Evolutionary conservation across 2,113 vertebrate genomes (phyloP).

Genomic region (Ardeotis arabs): DNA sequence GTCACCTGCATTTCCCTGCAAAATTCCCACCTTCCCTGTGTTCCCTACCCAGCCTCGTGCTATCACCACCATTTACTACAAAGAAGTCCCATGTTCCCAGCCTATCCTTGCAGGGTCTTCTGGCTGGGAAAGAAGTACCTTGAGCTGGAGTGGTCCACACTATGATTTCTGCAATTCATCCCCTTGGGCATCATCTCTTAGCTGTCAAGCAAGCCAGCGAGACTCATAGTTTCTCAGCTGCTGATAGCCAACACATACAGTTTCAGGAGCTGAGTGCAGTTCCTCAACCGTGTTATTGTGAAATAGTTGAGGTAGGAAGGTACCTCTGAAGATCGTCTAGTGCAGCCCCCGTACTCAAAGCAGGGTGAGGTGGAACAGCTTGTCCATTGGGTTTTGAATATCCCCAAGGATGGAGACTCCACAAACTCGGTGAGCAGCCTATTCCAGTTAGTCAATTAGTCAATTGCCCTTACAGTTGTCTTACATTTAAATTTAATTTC

Average conservation of each 20-base stretch:
- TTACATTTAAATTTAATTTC: background rate
- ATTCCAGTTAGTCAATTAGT: background rate
- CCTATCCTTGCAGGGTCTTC: background rate
- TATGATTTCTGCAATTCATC: background rate
- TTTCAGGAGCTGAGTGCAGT: background rate
- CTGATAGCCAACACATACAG: background rate
- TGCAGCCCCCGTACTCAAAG: background rate
- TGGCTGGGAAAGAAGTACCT: background rate
- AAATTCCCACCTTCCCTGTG: background rate
- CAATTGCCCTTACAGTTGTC: background rate
- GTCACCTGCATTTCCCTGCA: background rate
- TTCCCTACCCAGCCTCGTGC: background rate
- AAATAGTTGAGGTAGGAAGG: background rate
- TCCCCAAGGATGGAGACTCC: background rate
- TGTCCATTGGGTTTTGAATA: background rate
- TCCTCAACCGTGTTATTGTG: background rate
- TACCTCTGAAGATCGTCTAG: background rate
- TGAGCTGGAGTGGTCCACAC: background rate
- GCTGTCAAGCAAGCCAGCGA: background rate
- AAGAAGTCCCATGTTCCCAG: background rate
- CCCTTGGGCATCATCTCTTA: background rate
- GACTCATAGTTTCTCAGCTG: background rate
- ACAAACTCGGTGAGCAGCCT: background rate
- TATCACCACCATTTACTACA: background rate
- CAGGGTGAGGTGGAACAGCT: background rate